These are phyloP conservation scores for Cylloceria caligata DNA, from an alignment of 2,888 invertebrate genomes.

Conservation along the genomic window DNA sequence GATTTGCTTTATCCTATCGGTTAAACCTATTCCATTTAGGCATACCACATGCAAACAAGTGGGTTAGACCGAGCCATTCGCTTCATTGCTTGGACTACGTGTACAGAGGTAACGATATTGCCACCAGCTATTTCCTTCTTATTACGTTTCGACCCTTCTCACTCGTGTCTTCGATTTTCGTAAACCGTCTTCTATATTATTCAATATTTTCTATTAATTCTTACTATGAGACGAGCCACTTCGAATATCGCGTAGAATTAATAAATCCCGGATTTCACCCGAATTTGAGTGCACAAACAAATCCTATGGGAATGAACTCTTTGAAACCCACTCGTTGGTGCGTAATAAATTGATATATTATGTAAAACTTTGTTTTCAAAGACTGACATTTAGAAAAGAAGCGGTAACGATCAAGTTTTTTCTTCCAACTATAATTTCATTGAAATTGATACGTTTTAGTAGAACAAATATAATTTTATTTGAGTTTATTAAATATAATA, in stretches of 20 bases:
- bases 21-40: constrained; percentile 54
- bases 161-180: not conserved
- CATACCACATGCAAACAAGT: constrained; percentile 48
- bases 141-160: not conserved
- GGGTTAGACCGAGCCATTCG: constrained; percentile 17
- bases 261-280: not conserved
- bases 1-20: constrained; percentile 57
- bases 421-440: not conserved
- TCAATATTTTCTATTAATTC: not conserved
- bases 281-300: not conserved
- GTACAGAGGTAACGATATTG: not conserved
- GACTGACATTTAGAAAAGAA: not conserved
- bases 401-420: not conserved
- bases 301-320: not conserved
- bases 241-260: not conserved
- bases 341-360: no score
- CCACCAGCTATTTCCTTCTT: constrained; percentile 16
- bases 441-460: not conserved
- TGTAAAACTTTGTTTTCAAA: not conserved
- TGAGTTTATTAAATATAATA: not conserved
- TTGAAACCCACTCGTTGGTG: not conserved
- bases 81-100: constrained; percentile 2
- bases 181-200: not conserved
- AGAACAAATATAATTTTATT: not conserved
- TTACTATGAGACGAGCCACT: not conserved